These are phyloP conservation scores for Mormyrops boulengeri DNA, from an alignment of 2,797 vertebrate genomes.

Conservation along the genomic window DNA sequence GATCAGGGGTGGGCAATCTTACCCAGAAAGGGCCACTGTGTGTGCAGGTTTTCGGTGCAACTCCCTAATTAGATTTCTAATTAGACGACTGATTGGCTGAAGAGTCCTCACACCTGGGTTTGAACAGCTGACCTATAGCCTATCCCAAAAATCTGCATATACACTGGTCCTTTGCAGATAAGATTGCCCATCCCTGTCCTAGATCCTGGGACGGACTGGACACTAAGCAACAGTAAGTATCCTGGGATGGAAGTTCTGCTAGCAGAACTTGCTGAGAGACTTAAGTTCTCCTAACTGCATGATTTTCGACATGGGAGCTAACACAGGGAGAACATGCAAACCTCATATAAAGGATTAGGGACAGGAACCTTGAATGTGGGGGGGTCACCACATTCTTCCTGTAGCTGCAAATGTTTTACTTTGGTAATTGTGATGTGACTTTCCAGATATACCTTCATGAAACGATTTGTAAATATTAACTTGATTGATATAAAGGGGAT, in stretches of 20 bases:
- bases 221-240: not conserved
- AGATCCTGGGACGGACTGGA: not conserved
- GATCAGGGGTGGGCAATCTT: not conserved
- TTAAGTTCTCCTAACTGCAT: not conserved
- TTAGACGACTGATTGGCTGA: not conserved
- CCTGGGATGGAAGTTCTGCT: no score
- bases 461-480: not conserved
- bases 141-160: not conserved
- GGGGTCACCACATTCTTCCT: not conserved
- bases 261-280: no score
- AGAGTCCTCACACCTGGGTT: not conserved
- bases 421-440: not conserved
- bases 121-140: not conserved
- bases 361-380: not conserved
- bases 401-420: not conserved
- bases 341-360: not conserved
- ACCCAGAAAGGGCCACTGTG: not conserved
- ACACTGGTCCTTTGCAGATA: not conserved
- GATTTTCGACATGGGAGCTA: not conserved
- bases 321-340: not conserved
- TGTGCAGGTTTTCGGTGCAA: not conserved
- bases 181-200: not conserved
- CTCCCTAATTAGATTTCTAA: not conserved
- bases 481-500: not conserved
- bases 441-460: not conserved